phyloP scores from a whole-genome alignment of 2,113 vertebrate genomes.

The Psammodynastes pulverulentus region DNA sequence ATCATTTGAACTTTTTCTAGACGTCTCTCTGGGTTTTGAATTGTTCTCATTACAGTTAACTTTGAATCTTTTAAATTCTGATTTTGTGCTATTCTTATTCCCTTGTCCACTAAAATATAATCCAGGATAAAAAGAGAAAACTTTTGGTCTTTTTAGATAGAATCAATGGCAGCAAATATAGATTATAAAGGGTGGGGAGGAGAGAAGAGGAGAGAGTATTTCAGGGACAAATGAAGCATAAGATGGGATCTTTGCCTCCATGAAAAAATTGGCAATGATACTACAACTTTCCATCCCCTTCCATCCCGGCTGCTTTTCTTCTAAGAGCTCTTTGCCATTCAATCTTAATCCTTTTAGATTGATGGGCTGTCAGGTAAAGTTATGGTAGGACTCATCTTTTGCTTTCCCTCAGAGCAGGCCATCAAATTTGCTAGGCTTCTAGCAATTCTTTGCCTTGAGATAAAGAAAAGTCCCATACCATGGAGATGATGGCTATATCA shows the following conservation, averaged over 20 bases:
- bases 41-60: neutral
- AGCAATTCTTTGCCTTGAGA: neutral
- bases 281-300: neutral
- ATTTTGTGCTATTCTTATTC: neutral
- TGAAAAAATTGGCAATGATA: neutral
- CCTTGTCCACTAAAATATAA: neutral
- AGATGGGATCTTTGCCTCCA: neutral
- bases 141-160: neutral
- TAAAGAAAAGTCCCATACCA: neutral
- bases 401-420: neutral
- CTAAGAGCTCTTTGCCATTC: neutral
- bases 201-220: neutral
- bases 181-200: neutral
- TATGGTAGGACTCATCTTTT: neutral
- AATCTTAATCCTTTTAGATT: neutral
- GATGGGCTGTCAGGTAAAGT: neutral
- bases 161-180: neutral
- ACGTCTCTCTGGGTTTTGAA: neutral
- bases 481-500: neutral
- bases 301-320: neutral
- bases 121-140: neutral
- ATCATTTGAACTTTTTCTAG: neutral
- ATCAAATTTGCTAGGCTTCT: neutral
- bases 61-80: neutral
- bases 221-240: neutral